Evolutionary conservation across 2,888 invertebrate genomes (phyloP), one percentile per base, ranked within the genome.

Genomic region (Diaperis boleti): DNA sequence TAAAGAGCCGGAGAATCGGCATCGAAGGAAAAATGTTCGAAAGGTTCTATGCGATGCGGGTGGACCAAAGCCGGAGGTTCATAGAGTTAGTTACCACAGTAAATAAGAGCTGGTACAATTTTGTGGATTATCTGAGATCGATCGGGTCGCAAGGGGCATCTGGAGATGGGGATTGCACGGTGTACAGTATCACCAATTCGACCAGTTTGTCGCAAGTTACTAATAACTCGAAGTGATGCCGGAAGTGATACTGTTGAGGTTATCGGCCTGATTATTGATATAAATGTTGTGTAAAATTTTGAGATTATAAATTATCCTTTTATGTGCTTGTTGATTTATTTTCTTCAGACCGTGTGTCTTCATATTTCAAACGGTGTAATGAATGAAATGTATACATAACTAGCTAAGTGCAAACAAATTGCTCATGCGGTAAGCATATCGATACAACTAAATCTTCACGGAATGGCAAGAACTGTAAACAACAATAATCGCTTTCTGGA

Each of bases 21-120:
- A 17, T 60, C 3, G 60, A 60, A 26, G 60, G 54, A 37, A 60
- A 45, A 29, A 52, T 60, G 52, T 60, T 54, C 18, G 60, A 60
- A 35, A 33, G 17, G 11, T 60, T 60, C 11, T 60, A 60, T 37
- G 7, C 54, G 35, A 45, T 60, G 54, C 42, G 60, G 11, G 45
- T 60, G 10, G 60, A 54, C 11, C 54, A 60, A 13, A 60, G 60
- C 45, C 26, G 45, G 37, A 60, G 45, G 15, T 60, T 60, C 45
- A 60, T 54, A 13, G 60, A 60, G 3, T 37, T 60, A 41, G 35
- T 44, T 35, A 45, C 7, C 20, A 60, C 17, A 45, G 45, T 60
- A 29, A 45, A 54, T 15, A 44, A 54, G 29, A 52, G 54, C 15
- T 60, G 54, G 60, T 44, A 52, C n/a, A 37, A 44, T 45, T 60